A percentile compares a stretch with the other conserved stretches of the same genome.
These are phyloP conservation scores for Indicator indicator DNA, from an alignment of 2,113 vertebrate genomes.

Conservation along the genomic window DNA sequence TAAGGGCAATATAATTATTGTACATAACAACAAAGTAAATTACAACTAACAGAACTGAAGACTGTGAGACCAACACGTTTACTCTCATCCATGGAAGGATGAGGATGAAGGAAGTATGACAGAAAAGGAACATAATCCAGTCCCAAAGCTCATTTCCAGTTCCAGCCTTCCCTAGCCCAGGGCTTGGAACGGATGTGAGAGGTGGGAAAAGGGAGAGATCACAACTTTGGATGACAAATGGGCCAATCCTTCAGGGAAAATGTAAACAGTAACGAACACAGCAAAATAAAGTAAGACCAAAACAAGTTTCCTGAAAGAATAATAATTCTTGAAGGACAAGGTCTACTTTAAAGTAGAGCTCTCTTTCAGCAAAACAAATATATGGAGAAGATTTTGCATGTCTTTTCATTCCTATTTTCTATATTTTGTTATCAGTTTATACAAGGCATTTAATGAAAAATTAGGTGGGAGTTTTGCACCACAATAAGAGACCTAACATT, in stretches of 20 bases:
- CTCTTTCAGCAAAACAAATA: neutral
- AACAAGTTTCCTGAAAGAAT: neutral
- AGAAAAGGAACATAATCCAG: neutral
- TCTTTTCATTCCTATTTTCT: neutral
- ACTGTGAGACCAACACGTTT: neutral
- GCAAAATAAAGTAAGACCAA: neutral
- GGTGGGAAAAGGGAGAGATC: neutral
- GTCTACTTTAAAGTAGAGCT: neutral
- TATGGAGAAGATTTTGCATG: neutral
- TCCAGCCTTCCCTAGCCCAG: no score
- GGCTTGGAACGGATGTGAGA: accelerated
- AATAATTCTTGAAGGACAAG: neutral
- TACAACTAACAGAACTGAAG: neutral
- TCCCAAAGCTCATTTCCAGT: neutral
- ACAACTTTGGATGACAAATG: neutral
- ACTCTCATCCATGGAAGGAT: neutral
- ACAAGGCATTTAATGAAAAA: neutral
- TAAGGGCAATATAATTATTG: neutral
- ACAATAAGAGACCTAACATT: neutral
- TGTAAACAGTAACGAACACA: neutral
- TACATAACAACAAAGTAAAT: neutral
- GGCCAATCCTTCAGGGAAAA: neutral
- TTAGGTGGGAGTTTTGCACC: neutral
- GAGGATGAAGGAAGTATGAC: no score
- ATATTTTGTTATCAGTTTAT: neutral